These are phyloP conservation scores for Hyalella azteca DNA, from an alignment of 2,888 invertebrate genomes.

Conservation along the genomic window DNA sequence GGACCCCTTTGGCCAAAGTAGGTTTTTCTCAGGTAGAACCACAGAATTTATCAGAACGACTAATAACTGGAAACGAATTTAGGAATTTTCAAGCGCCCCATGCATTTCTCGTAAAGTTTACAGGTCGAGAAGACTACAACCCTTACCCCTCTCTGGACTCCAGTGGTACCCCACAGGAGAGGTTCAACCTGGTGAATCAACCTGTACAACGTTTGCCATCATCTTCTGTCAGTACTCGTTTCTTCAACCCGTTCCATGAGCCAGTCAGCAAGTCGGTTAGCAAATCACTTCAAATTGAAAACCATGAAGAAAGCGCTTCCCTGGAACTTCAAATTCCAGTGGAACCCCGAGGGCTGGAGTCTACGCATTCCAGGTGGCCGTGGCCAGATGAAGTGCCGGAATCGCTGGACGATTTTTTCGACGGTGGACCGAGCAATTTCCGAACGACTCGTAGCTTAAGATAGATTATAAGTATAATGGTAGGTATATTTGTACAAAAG, in stretches of 20 bases:
- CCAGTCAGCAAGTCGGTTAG: neutral
- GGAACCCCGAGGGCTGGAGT: neutral
- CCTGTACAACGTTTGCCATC: neutral
- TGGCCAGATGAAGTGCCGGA: neutral
- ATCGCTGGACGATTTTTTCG: neutral
- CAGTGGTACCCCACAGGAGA: neutral
- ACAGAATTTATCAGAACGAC: neutral
- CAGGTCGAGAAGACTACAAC: neutral
- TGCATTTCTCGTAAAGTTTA: neutral
- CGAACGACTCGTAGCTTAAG: neutral
- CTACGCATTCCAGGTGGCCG: constrained; percentile 8
- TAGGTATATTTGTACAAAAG: neutral
- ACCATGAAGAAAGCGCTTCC: neutral
- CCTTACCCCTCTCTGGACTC: neutral
- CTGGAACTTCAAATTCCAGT: neutral
- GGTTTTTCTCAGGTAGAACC: neutral
- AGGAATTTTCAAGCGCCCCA: neutral
- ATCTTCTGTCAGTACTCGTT: neutral
- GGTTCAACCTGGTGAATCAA: neutral
- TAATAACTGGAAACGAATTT: neutral
- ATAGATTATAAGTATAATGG: neutral
- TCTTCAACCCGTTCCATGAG: neutral
- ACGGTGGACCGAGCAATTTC: neutral
- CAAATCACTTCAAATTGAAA: neutral
- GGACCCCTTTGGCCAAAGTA: neutral